These are phyloP conservation scores for Heliopora coerulea DNA, from an alignment of 92 coral and sea anemone genomes.

Conservation along the genomic window DNA sequence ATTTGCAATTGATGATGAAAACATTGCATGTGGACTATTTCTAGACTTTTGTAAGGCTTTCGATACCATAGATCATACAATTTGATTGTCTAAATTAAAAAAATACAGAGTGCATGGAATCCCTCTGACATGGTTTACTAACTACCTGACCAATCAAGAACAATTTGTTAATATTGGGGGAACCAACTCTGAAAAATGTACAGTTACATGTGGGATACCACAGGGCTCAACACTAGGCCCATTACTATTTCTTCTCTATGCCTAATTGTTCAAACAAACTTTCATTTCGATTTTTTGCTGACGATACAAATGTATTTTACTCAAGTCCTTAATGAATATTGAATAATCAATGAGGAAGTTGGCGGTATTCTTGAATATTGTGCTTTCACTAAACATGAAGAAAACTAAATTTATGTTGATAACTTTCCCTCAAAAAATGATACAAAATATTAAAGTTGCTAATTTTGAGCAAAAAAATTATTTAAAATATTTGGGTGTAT, in stretches of 20 bases:
- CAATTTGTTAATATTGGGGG: slow-evolving; percentile 57
- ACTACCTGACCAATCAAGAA: slow-evolving; percentile 35
- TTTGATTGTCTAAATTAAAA: slow-evolving; percentile 37
- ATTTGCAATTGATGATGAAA: slow-evolving; percentile 40
- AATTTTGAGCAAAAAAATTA: slow-evolving; percentile 25
- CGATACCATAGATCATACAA: slow-evolving; percentile 54
- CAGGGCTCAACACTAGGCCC: slow-evolving; percentile 53
- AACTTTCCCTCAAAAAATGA: slow-evolving; percentile 32
- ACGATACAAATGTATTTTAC: slow-evolving; percentile 54
- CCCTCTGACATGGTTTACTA: slow-evolving; percentile 42
- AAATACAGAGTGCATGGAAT: slow-evolving; percentile 35
- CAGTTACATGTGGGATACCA: slow-evolving; percentile 48
- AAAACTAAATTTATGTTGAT: slow-evolving; percentile 51
- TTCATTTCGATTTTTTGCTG: slow-evolving; percentile 56
- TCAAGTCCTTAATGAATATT: slow-evolving; percentile 41
- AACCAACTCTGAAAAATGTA: slow-evolving; percentile 30
- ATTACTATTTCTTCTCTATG: slow-evolving; percentile 33
- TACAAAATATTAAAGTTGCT: background rate
- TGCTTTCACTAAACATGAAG: slow-evolving; percentile 31
- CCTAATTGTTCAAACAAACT: slow-evolving; percentile 42
- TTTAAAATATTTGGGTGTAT: slow-evolving; percentile 50
- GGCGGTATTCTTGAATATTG: slow-evolving; percentile 35
- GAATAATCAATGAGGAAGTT: no score
- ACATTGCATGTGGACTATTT: slow-evolving; percentile 38
- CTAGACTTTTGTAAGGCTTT: slow-evolving; percentile 51